These are phyloP conservation scores for Dermatemys mawii DNA, from an alignment of 2,113 vertebrate genomes.

Conservation along the genomic window DNA sequence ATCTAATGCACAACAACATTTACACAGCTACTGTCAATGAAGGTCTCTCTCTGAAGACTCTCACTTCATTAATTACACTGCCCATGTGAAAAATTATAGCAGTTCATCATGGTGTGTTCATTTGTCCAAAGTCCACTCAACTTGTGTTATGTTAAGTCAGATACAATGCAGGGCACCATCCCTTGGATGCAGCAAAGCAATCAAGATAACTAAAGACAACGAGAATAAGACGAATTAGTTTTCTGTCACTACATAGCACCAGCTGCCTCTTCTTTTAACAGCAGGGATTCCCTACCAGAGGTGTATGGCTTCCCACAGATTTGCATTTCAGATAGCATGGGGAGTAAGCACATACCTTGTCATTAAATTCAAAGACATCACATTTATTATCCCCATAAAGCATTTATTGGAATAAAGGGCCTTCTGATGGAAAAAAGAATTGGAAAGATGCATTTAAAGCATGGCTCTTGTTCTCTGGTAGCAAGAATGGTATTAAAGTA, in stretches of 20 bases:
- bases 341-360: background rate
- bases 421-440: background rate
- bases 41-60: fast-evolving
- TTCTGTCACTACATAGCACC: background rate
- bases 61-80: background rate
- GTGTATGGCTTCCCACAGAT: background rate
- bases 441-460: background rate
- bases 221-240: background rate
- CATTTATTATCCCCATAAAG: background rate
- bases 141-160: background rate
- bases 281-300: background rate
- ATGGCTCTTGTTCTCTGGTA: background rate
- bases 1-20: background rate
- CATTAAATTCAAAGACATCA: background rate
- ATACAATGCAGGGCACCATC: background rate
- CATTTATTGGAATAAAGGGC: background rate
- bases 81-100: background rate
- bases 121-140: background rate
- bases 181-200: background rate
- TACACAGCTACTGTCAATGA: background rate
- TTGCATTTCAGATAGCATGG: fast-evolving
- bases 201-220: background rate
- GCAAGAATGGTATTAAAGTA: background rate
- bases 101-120: fast-evolving
- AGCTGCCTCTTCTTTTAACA: background rate